Evolutionary conservation across 2,113 vertebrate genomes (phyloP).

Genomic region (Solenodon paradoxus): DNA sequence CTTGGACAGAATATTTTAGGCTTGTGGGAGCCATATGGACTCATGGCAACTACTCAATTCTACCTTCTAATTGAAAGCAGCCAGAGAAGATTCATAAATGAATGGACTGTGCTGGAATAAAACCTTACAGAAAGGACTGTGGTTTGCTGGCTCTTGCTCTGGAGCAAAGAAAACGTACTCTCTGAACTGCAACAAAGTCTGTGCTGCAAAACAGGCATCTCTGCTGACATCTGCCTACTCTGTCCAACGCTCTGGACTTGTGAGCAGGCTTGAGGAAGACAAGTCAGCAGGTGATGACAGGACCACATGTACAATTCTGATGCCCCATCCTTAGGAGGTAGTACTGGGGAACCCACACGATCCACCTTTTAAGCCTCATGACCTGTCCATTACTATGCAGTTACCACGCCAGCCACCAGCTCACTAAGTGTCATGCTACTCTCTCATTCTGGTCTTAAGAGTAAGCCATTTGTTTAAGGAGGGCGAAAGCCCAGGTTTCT

Average conservation of each 20-base stretch:
- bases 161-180: not conserved
- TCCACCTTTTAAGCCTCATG: not conserved
- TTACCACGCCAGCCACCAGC: not conserved
- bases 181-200: not conserved
- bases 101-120: not conserved
- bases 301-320: not conserved
- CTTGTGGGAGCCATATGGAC: not conserved
- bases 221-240: not conserved
- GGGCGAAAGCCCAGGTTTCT: slow-evolving; percentile 16
- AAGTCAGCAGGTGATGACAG: not conserved
- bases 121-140: slow-evolving; percentile 30
- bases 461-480: not conserved
- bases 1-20: not conserved
- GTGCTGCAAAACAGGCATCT: not conserved
- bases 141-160: not conserved
- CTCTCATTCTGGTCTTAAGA: slow-evolving; percentile 24
- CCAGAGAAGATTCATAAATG: not conserved
- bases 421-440: not conserved
- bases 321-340: not conserved
- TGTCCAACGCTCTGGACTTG: not conserved
- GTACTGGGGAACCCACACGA: not conserved
- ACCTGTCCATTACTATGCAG: not conserved
- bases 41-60: not conserved
- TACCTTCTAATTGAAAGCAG: not conserved
- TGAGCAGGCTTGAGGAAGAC: not conserved